Evolutionary conservation across 2,888 invertebrate genomes (phyloP), one percentile per base, ranked within the genome.

Genomic region (Biston betularia): DNA sequence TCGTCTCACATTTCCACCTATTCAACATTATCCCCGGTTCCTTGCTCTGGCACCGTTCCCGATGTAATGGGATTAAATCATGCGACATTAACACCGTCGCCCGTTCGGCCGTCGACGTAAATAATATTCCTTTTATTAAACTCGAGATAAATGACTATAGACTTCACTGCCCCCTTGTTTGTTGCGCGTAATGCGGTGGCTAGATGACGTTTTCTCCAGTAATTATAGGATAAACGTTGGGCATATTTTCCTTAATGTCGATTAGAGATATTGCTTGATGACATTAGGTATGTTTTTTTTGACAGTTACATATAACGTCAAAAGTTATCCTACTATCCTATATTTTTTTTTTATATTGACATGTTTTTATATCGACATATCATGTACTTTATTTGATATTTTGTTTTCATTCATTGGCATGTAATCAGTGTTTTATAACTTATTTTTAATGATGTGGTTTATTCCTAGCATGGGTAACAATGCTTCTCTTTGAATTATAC

Each of bases 121-220:
- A 93, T 93, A 93, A 93, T 90, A 89, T 90, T 87, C 89, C 93
- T 93, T 94, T 94, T 94, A 94, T 93, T 92, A 93, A 93, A 94
- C 91, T 89, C 79, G 90, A 92, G 92, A 93, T 93, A 93, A 93
- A 93, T 93, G 92, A 91, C 92, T 91, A 93, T 93, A 90, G 90
- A 93, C 88, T 89, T 75, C 69, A 74, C 82, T 83, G 87, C 82
- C 88, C 88, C 86, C 88, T 85, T 88, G 87, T 85, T 85, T 85
- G 86, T 82, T 77, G 72, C 79, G 78, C 80, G 75, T 75, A 73
- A 68, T 76, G 72, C 75, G 75, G 74, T 78, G 70, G 75, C 75
- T 76, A 71, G 77, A 79, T 79, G 76, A 78, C 75, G 71, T 73
- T 70, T 69, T 63, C 65, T 77, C 44, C 74, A 76, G 76, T 80